These are phyloP conservation scores for Diploptera punctata DNA, from an alignment of 2,888 invertebrate species.

Conservation along the genomic window DNA sequence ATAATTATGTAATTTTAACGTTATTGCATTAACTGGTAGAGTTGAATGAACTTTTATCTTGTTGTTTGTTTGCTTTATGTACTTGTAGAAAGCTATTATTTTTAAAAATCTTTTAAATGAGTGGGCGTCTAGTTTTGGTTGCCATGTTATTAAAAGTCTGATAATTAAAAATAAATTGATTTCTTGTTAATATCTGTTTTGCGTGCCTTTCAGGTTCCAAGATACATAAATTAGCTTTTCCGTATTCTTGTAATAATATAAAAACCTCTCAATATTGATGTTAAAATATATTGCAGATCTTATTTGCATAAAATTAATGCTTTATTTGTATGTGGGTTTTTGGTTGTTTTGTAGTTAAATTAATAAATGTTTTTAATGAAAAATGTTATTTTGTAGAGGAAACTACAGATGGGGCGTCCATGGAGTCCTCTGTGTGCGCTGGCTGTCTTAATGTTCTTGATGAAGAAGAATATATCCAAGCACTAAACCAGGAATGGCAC, in stretches of 20 bases:
- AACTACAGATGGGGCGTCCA: conserved; percentile 25
- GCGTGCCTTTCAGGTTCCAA: too few relatives aligned
- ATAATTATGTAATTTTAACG: not conserved
- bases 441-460: conserved; percentile 78
- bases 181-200: too few relatives aligned
- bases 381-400: conserved; percentile 28
- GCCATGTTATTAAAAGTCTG: conserved; percentile 28
- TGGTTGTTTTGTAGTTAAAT: too few relatives aligned
- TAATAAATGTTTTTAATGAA: too few relatives aligned
- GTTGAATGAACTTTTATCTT: too few relatives aligned
- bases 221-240: too few relatives aligned
- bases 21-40: too few relatives aligned
- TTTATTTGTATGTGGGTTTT: too few relatives aligned
- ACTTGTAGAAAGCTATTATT: not conserved
- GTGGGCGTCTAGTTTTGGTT: conserved; percentile 34
- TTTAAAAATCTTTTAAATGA: conserved; percentile 2
- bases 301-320: too few relatives aligned
- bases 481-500: conserved; percentile 87
- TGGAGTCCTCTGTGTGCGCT: conserved; percentile 60
- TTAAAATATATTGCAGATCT: too few relatives aligned
- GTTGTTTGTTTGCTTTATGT: not conserved
- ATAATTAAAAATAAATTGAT: not conserved
- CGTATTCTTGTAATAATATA: too few relatives aligned
- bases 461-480: conserved; percentile 80
- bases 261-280: too few relatives aligned